Conservation (phyloP, 2,888 invertebrate species). For the Platypus cylindrus region DNA sequence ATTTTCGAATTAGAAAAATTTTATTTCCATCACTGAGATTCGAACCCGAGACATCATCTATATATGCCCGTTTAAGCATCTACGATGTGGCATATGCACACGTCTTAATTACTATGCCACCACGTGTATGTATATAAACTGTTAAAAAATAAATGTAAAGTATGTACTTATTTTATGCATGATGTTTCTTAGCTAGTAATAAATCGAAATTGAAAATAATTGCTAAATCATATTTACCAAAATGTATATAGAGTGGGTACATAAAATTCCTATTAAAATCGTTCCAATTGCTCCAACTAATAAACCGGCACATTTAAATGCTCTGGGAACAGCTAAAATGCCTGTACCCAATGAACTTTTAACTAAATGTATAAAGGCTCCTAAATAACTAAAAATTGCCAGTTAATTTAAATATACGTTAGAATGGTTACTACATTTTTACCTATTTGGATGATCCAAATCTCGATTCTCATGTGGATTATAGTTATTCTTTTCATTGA, state of each 20-base stretch:
- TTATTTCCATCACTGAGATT: no score
- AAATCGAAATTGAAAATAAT: no score
- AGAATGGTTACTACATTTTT: conserved; percentile 6
- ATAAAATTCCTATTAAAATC: conserved; percentile 72
- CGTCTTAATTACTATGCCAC: no score
- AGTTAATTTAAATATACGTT: not conserved
- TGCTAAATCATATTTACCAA: conserved; percentile 71
- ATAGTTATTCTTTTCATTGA: conserved; percentile 16
- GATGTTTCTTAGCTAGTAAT: no score
- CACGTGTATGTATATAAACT: no score
- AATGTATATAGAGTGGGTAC: conserved; percentile 86
- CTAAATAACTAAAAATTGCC: conserved; percentile 51
- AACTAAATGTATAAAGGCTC: conserved; percentile 76
- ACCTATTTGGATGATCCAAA: conserved; percentile 21
- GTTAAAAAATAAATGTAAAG: no score
- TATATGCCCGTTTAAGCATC: no score
- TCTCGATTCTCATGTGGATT: conserved; percentile 20
- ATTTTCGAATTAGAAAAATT: no score
- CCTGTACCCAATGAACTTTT: conserved; percentile 92
- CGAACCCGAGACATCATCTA: no score
- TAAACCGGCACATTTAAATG: conserved; percentile 78
- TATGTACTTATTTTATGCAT: no score
- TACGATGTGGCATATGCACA: no score
- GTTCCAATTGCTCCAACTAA: conserved; percentile 73
- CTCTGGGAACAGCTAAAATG: conserved; percentile 90